Conservation (phyloP, 2,797 vertebrate species). For the Mormyrus proboscirostris region DNA sequence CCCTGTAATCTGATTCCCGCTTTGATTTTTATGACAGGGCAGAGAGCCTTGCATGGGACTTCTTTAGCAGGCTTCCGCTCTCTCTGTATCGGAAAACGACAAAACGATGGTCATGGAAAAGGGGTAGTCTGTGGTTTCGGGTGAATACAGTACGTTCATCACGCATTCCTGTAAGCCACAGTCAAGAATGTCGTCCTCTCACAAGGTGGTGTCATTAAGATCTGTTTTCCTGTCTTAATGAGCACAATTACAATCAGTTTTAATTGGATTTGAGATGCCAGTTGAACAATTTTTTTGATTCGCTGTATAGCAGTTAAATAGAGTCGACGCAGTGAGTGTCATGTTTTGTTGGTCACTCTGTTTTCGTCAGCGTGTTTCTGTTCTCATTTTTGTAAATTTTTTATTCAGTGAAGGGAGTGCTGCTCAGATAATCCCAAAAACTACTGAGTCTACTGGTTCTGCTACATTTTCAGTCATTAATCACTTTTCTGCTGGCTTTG, state of each 20-base stretch:
- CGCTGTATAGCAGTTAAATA: not conserved
- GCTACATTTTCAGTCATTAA: not conserved
- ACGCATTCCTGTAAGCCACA: not conserved
- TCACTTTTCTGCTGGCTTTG: slow-evolving; percentile 9
- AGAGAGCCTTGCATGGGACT: slow-evolving; percentile 9
- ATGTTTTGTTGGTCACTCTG: not conserved
- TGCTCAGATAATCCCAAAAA: slow-evolving; percentile 1
- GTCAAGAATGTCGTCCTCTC: too few species aligned
- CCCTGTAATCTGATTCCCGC: slow-evolving; percentile 28
- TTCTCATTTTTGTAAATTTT: not conserved
- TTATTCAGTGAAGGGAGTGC: not conserved
- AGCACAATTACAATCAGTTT: not conserved
- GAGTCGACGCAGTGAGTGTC: not conserved
- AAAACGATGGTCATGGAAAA: not conserved
- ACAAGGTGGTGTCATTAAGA: not conserved
- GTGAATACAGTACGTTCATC: not conserved
- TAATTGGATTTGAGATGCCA: not conserved
- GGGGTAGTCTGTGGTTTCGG: not conserved
- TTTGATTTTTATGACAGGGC: slow-evolving; percentile 32
- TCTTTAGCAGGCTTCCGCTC: not conserved
- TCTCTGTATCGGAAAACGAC: not conserved
- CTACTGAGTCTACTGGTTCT: not conserved
- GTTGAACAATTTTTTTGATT: not conserved
- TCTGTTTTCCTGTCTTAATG: not conserved
- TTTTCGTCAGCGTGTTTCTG: not conserved